Evolutionary conservation across 2,888 invertebrate species (phyloP).

Genomic region (Malacosoma neustria): DNA sequence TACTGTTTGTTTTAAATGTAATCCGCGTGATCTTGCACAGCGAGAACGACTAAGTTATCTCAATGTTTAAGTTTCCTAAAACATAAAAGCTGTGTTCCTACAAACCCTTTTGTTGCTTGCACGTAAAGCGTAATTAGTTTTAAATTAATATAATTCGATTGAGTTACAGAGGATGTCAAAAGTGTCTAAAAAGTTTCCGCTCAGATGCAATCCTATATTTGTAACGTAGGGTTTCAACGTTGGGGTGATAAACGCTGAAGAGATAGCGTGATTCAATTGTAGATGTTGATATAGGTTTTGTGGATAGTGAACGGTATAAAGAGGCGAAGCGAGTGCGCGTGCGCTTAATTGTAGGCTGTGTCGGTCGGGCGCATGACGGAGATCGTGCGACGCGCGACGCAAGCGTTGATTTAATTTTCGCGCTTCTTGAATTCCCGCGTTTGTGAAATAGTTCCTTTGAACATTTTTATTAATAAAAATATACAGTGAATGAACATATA

Average conservation of each 20-base stretch:
- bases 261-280: constrained; percentile 6
- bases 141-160: too few relatives aligned
- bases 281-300: constrained; percentile 6
- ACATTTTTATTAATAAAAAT: constrained; percentile 12
- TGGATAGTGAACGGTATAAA: constrained; percentile 43
- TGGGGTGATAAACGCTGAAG: not conserved
- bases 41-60: too few relatives aligned
- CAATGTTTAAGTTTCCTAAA: too few relatives aligned
- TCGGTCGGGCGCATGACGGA: constrained; percentile 23
- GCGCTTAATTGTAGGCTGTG: constrained; percentile 42
- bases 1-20: too few relatives aligned
- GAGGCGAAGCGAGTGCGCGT: constrained; percentile 39
- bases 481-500: constrained; percentile 10
- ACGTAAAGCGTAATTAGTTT: too few relatives aligned
- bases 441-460: constrained; percentile 24
- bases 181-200: too few relatives aligned
- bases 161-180: too few relatives aligned
- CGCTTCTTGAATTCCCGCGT: constrained; percentile 10
- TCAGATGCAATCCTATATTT: too few relatives aligned
- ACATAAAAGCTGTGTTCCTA: too few relatives aligned
- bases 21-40: too few relatives aligned
- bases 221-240: too few relatives aligned
- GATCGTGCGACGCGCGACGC: constrained; percentile 20
- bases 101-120: too few relatives aligned
- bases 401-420: constrained; percentile 22